These are phyloP conservation scores for Drosophila nigricruria DNA, from an alignment of 2,888 invertebrate species.

Conservation along the genomic window DNA sequence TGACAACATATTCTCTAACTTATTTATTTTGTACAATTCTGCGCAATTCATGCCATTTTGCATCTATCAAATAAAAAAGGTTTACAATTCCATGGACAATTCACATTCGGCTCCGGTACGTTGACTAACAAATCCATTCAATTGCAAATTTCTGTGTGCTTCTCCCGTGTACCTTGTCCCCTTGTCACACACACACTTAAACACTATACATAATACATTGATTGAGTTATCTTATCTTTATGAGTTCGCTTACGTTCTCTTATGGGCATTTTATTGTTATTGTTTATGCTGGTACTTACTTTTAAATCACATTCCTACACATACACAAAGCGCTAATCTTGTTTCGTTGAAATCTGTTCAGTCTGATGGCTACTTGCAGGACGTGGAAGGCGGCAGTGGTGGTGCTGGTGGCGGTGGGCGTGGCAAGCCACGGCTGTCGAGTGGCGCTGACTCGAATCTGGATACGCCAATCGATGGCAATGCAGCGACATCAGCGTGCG, in stretches of 20 bases:
- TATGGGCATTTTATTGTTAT: slow-evolving; percentile 22
- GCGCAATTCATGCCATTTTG: slow-evolving; percentile 67
- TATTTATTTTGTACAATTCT: slow-evolving; percentile 59
- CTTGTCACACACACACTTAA: not conserved
- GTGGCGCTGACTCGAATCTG: slow-evolving; percentile 60
- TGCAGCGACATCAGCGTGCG: slow-evolving; percentile 57
- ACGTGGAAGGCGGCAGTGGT: slow-evolving; percentile 75
- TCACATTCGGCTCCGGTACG: slow-evolving; percentile 87
- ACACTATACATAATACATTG: slow-evolving; percentile 10
- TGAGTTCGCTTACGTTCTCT: slow-evolving; percentile 5
- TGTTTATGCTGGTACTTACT: slow-evolving; percentile 19
- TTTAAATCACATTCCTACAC: slow-evolving; percentile 2
- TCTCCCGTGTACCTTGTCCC: slow-evolving; percentile 15
- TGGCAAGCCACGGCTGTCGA: slow-evolving; percentile 48
- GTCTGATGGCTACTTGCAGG: slow-evolving; percentile 84
- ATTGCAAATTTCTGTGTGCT: slow-evolving; percentile 25
- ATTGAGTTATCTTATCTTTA: slow-evolving; percentile 1
- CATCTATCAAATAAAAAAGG: slow-evolving; percentile 84
- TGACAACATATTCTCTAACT: slow-evolving; percentile 37
- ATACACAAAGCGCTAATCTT: slow-evolving; percentile 37
- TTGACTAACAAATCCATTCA: slow-evolving; percentile 70
- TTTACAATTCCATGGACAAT: slow-evolving; percentile 90
- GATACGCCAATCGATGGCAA: slow-evolving; percentile 64
- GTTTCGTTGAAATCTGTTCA: slow-evolving; percentile 61
- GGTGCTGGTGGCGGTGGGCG: slow-evolving; percentile 52